Percentiles rank a stretch among this genome's conserved stretches.
Evolutionary conservation across 2,797 vertebrate species (phyloP).

Genomic region (Momotus momota): DNA sequence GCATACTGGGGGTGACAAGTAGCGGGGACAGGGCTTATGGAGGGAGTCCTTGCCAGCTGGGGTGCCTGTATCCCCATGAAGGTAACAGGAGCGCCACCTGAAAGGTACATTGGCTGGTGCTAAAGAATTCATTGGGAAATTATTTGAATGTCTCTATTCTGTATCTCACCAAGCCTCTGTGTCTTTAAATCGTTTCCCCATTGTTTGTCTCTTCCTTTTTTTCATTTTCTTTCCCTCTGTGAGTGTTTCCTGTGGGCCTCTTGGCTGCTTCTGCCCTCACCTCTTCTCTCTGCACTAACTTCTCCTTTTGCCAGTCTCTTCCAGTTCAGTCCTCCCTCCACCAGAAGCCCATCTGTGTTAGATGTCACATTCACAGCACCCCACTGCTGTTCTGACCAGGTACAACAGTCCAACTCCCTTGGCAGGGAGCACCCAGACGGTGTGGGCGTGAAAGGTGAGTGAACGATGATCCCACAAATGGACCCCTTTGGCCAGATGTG

Average conservation of each 20-base stretch:
- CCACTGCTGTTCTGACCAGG: accelerated
- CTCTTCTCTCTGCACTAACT: not conserved
- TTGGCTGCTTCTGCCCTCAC: not conserved
- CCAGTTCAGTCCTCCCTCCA: not conserved
- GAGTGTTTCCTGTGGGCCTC: conserved; percentile 16
- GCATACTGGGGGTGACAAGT: not conserved
- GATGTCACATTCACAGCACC: not conserved
- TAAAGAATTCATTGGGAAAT: not conserved
- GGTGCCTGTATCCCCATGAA: not conserved
- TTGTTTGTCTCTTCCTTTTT: not conserved
- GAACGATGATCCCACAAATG: accelerated
- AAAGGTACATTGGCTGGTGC: not conserved
- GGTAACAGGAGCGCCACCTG: not conserved
- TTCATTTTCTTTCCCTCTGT: conserved; percentile 14
- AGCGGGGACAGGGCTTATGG: not conserved
- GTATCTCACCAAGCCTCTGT: not conserved
- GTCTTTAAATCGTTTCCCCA: not conserved
- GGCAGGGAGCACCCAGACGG: accelerated
- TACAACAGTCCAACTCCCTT: not conserved
- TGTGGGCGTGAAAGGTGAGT: accelerated
- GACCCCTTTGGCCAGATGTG: not conserved
- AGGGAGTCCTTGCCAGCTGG: not conserved
- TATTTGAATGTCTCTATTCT: not conserved
- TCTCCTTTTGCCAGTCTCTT: conserved; percentile 24
- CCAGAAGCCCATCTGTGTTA: not conserved